phyloP scores from a whole-genome alignment of 2,888 invertebrate genomes.

The Eilema depressum region DNA sequence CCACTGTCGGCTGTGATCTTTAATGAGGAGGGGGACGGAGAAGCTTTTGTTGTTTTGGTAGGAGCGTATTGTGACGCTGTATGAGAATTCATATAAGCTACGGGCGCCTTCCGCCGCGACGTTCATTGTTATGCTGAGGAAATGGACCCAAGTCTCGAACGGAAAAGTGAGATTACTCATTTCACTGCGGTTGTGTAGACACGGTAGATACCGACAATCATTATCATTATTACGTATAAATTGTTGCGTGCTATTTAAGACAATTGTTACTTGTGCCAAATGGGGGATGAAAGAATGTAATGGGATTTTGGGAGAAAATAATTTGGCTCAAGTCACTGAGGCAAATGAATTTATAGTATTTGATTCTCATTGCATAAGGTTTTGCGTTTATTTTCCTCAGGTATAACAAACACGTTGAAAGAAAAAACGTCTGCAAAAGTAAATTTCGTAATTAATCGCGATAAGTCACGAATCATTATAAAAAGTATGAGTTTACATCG shows the following conservation, averaged over 20 bases:
- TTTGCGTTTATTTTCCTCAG: background rate
- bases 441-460: too few relatives aligned
- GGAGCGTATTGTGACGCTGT: conserved; percentile 43
- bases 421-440: too few relatives aligned
- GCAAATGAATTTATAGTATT: background rate
- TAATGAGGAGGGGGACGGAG: conserved; percentile 30
- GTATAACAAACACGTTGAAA: too few relatives aligned
- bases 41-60: conserved; percentile 58
- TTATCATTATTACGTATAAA: conserved; percentile 36
- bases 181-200: conserved; percentile 47
- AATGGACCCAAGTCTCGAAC: conserved; percentile 69
- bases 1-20: conserved; percentile 42
- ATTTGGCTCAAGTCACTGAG: background rate
- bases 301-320: background rate
- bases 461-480: too few relatives aligned
- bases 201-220: conserved; percentile 36
- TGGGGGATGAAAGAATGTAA: background rate
- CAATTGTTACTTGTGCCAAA: background rate
- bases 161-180: conserved; percentile 68
- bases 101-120: conserved; percentile 68
- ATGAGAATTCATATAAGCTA: conserved; percentile 75
- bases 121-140: conserved; percentile 71
- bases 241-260: conserved; percentile 32
- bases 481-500: too few relatives aligned
- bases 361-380: background rate